phyloP scores from a whole-genome alignment of 2,888 invertebrate species.

The Thecophora atra region DNA sequence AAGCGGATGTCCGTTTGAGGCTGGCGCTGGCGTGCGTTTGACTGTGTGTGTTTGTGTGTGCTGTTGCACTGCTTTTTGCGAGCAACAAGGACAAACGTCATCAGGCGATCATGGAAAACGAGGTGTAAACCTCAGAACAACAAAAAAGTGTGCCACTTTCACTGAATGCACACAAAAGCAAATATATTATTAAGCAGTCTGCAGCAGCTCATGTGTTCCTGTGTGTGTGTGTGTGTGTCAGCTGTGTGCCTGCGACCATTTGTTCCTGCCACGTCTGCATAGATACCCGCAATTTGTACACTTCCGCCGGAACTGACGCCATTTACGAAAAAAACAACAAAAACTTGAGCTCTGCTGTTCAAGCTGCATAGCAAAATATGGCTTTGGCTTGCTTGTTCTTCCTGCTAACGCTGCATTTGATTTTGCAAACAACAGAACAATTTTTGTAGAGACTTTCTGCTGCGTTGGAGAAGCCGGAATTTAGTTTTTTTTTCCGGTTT shows the following conservation, averaged over 20 bases:
- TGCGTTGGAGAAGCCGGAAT: slow-evolving; percentile 22
- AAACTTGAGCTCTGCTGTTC: background rate
- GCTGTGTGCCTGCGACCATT: slow-evolving; percentile 11
- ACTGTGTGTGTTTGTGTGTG: background rate
- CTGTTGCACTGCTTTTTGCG: background rate
- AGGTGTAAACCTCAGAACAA: slow-evolving; percentile 26
- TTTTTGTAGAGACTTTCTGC: background rate
- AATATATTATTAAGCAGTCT: background rate
- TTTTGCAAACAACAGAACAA: background rate
- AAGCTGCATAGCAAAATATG: slow-evolving; percentile 2
- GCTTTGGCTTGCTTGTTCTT: background rate
- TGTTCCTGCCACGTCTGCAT: slow-evolving; percentile 14
- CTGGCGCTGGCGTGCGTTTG: background rate
- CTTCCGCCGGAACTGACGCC: slow-evolving; percentile 27
- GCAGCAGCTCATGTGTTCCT: background rate
- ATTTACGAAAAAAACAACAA: background rate
- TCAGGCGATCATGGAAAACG: slow-evolving; percentile 13
- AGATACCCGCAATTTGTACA: slow-evolving; percentile 30
- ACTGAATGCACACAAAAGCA: slow-evolving; percentile 6
- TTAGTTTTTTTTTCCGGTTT: background rate
- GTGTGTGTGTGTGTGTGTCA: slow-evolving; percentile 2
- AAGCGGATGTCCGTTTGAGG: slow-evolving; percentile 28
- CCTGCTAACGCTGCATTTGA: background rate
- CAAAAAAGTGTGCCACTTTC: slow-evolving; percentile 29
- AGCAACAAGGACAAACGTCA: slow-evolving; percentile 11